Percentiles rank a stretch among this genome's conserved stretches.
Conservation (phyloP, 2,113 vertebrate species). For the Azemiops feae region DNA sequence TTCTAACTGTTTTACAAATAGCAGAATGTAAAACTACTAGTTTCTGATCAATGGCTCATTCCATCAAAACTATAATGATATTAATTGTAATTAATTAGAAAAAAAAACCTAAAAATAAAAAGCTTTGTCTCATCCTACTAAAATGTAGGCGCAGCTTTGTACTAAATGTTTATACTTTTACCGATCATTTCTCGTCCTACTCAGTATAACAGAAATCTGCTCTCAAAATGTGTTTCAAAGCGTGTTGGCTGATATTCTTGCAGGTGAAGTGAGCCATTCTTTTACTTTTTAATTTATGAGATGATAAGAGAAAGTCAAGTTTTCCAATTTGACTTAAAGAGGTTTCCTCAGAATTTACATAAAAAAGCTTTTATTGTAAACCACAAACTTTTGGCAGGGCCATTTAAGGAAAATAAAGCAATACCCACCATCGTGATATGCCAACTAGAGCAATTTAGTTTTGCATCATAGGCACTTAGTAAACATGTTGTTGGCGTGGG, state of each 20-base stretch:
- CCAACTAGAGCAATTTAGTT: background rate
- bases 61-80: background rate
- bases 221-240: background rate
- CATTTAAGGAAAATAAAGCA: background rate
- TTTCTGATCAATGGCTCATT: background rate
- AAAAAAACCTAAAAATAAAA: background rate
- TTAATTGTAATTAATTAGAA: background rate
- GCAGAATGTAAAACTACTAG: background rate
- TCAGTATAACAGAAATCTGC: background rate
- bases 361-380: background rate
- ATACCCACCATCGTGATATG: background rate
- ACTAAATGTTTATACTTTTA: background rate
- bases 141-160: background rate
- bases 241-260: background rate
- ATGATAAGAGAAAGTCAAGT: background rate
- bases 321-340: background rate
- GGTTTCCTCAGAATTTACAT: background rate
- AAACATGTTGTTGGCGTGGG: background rate
- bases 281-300: background rate
- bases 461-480: background rate
- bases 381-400: background rate
- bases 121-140: background rate
- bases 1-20: constrained; percentile 2
- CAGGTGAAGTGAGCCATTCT: background rate
- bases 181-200: background rate